Evolutionary conservation across 1,140 invertebrate genomes (phyloP).

Genomic region (Neoseiulus cucumeris): DNA sequence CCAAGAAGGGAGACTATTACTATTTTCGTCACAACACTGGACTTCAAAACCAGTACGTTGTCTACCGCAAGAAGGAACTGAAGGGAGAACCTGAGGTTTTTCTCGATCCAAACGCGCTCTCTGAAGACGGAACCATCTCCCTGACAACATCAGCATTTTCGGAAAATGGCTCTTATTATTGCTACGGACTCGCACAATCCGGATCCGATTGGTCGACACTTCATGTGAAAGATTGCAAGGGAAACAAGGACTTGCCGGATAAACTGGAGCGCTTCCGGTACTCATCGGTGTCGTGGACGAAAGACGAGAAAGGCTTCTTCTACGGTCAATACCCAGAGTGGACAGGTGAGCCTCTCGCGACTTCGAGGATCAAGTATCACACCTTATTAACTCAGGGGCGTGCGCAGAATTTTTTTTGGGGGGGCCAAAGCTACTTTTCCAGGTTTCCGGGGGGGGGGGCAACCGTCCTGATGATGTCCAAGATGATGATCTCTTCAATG

Average conservation of each 20-base stretch:
- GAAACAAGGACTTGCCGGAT: slow-evolving; percentile 63
- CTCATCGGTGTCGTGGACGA: slow-evolving; percentile 73
- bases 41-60: slow-evolving; percentile 87
- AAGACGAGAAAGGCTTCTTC: slow-evolving; percentile 83
- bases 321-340: slow-evolving; percentile 38
- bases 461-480: too few relatives aligned
- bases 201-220: slow-evolving; percentile 92
- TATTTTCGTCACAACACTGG: slow-evolving; percentile 86
- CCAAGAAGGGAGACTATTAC: slow-evolving; percentile 57
- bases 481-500: too few relatives aligned
- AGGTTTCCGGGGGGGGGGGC: too few relatives aligned
- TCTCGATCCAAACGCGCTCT: slow-evolving; percentile 78
- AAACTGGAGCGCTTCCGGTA: slow-evolving; percentile 76
- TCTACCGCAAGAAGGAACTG: slow-evolving; percentile 69
- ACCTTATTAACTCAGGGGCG: too few relatives aligned
- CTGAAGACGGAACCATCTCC: slow-evolving; percentile 78
- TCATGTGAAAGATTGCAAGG: slow-evolving; percentile 27
- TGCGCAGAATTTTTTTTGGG: too few relatives aligned
- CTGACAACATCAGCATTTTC: slow-evolving; percentile 59
- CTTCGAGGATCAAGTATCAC: too few relatives aligned
- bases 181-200: slow-evolving; percentile 71
- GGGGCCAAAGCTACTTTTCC: too few relatives aligned
- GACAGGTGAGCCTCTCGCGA: too few relatives aligned
- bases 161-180: slow-evolving; percentile 68
- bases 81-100: slow-evolving; percentile 64